Evolutionary conservation across 2,113 vertebrate genomes (phyloP), one percentile per base, ranked within the genome.

Genomic region (Heliornis fulica): DNA sequence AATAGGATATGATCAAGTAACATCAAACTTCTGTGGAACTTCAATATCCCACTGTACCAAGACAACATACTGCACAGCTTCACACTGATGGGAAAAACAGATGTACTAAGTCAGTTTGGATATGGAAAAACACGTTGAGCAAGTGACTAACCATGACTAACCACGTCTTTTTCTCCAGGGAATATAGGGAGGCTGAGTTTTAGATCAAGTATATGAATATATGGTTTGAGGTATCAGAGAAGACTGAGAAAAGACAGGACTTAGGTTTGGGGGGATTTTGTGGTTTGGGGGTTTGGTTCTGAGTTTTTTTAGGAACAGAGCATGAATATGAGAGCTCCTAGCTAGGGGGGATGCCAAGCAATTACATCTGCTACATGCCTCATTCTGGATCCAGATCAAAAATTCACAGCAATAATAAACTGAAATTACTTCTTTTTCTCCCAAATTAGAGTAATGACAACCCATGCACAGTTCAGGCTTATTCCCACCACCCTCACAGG

Each of bases 401-500:
- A 87, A 77, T 25, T 59, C 77, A 80, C 32, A 50, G 41, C 75
- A 93, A 83, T 46, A 86, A 88, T 54, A 90, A 85, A 54, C 31
- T 34, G 54, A 83, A 92, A 95, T 60, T 0, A 51, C 36, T 94
- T 86, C 32, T 91, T 96, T 93, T 86, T 81, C 72, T 78, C 45
- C 57, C 48, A 41, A 56, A 81, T 56, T 61, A 79, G 43, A 81
- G 45, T 36, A 15, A 90, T 60, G 46, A 51, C 46, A 92, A 61
- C 32, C 32, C 76, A 68, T 63, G 38, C 46, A 83, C 21, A 25
- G 14, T 19, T 31, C 68, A 59, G 56, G 22, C 46, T 93, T 83
- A 77, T 71, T 90, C 85, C 72, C 64, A 94, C 85, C 76, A 75
- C 14, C 38, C 43, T 88, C n/a, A n/a, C 68, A 60, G 69, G 57